Percentiles rank a stretch among this genome's conserved stretches.
Conservation (phyloP, 2,888 invertebrate species). For the Phlogophora meticulosa region DNA sequence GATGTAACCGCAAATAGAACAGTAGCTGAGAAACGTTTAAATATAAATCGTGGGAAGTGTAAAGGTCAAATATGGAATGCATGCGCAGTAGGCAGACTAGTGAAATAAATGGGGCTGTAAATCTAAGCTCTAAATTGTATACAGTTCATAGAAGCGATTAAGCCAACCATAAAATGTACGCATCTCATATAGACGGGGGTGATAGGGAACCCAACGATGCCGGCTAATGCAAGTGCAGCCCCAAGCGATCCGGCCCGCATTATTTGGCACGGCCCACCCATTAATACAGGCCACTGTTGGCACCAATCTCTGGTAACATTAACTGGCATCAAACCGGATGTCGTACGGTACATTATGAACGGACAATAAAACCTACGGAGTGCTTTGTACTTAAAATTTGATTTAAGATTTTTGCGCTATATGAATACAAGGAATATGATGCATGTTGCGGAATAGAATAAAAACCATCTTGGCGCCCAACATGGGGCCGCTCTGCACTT, state of each 20-base stretch:
- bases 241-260: conserved; percentile 74
- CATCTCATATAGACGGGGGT: conserved; percentile 53
- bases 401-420: conserved; percentile 73
- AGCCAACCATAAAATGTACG: conserved; percentile 51
- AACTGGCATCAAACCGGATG: conserved; percentile 88
- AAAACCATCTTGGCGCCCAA: conserved; percentile 76
- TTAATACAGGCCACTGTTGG: conserved; percentile 84
- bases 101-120: conserved; percentile 39
- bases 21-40: conserved; percentile 5
- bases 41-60: conserved; percentile 10
- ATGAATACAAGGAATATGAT: conserved; percentile 65
- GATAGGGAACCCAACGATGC: conserved; percentile 68
- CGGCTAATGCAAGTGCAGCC: conserved; percentile 79
- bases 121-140: conserved; percentile 35
- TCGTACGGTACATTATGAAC: conserved; percentile 87
- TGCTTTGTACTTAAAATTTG: conserved; percentile 78
- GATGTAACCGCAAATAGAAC: conserved; percentile 33
- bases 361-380: conserved; percentile 85
- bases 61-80: conserved; percentile 39
- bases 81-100: conserved; percentile 21
- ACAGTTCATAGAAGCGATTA: conserved; percentile 53
- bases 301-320: conserved; percentile 83
- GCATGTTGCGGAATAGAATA: conserved; percentile 41
- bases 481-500: conserved; percentile 60
- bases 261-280: conserved; percentile 85